These are phyloP conservation scores for Zingel zingel DNA, from an alignment of 2,113 vertebrate genomes.

Conservation along the genomic window DNA sequence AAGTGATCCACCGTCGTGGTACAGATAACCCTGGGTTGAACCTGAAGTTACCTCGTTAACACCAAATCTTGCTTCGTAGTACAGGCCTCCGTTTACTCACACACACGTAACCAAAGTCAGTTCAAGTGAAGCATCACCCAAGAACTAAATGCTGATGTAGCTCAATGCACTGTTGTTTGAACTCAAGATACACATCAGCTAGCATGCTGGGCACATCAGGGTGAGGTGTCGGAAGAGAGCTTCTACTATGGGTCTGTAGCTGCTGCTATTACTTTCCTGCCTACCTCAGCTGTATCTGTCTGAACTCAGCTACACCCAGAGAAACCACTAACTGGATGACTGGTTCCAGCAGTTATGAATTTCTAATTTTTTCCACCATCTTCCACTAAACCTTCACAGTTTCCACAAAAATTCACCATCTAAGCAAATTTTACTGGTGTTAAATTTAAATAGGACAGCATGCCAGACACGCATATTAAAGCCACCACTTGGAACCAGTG, in stretches of 20 bases:
- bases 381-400: background rate
- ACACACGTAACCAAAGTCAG: background rate
- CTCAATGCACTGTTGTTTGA: slow-evolving; percentile 9
- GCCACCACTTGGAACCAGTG: slow-evolving; percentile 9
- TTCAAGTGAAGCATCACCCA: background rate
- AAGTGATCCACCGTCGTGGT: too few species aligned
- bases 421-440: background rate
- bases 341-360: background rate
- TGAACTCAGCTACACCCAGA: slow-evolving; percentile 19
- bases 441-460: background rate
- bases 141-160: background rate
- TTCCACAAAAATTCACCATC: background rate
- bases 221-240: slow-evolving; percentile 5
- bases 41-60: too few species aligned
- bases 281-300: background rate
- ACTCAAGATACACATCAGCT: slow-evolving; percentile 1
- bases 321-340: background rate
- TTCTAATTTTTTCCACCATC: slow-evolving; percentile 2
- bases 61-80: too few species aligned
- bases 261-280: background rate
- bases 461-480: slow-evolving; percentile 12
- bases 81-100: background rate
- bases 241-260: background rate
- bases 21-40: too few species aligned
- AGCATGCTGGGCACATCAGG: background rate